These are phyloP conservation scores for Cosmia pyralina DNA, from an alignment of 2,888 invertebrate species.

Conservation along the genomic window DNA sequence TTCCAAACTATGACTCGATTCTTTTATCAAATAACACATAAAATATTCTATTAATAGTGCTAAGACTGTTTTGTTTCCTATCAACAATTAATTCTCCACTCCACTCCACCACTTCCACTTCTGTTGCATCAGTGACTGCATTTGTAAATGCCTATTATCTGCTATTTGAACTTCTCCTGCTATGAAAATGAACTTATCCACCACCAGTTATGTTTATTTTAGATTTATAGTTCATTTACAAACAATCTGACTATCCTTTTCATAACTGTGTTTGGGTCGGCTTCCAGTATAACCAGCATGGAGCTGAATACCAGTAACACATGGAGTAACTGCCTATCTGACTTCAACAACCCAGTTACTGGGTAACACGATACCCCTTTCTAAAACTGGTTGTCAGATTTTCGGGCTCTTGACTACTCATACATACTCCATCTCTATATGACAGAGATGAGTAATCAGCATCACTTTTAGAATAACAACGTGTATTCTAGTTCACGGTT, in stretches of 20 bases:
- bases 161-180: slow-evolving; percentile 10
- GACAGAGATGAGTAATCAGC: slow-evolving; percentile 11
- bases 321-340: neutral
- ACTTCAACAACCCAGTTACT: neutral
- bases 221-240: too few relatives aligned
- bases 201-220: slow-evolving; percentile 1
- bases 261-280: neutral
- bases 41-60: neutral
- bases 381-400: too few relatives aligned
- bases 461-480: slow-evolving; percentile 26
- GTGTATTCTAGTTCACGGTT: slow-evolving; percentile 23
- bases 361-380: too few relatives aligned
- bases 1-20: neutral
- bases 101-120: too few relatives aligned
- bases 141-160: slow-evolving; percentile 13
- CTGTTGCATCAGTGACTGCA: slow-evolving; percentile 4
- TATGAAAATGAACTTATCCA: neutral
- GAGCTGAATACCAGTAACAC: neutral
- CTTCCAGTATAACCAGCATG: neutral
- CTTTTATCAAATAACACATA: neutral
- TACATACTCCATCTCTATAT: neutral
- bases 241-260: neutral
- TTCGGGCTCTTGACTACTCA: neutral
- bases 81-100: slow-evolving; percentile 2
- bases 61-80: slow-evolving; percentile 4